Evolutionary conservation across 2,113 vertebrate species (phyloP).

Genomic region (Parotia lawesii): DNA sequence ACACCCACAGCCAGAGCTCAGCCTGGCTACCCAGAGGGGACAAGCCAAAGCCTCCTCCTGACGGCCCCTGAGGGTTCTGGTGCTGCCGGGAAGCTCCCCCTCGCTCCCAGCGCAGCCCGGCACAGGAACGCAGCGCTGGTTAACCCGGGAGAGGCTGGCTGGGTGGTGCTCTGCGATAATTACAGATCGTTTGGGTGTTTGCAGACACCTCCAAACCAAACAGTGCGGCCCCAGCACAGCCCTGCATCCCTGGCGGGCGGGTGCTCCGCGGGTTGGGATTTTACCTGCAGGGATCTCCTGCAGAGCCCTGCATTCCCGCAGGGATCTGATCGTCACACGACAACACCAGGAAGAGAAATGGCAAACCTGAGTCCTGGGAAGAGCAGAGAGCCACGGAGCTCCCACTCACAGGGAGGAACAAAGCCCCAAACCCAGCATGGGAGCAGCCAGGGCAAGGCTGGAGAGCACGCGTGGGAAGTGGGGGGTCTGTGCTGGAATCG

Average conservation of each 20-base stretch:
- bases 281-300: background rate
- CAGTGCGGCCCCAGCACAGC: rapidly evolving
- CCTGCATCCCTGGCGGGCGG: rapidly evolving
- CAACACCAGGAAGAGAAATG: rapidly evolving
- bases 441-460: background rate
- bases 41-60: background rate
- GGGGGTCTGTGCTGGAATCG: background rate
- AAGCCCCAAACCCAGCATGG: rapidly evolving
- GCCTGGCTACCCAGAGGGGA: rapidly evolving
- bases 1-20: rapidly evolving
- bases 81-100: background rate
- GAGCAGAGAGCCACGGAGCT: background rate
- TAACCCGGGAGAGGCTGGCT: background rate
- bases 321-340: background rate
- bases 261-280: rapidly evolving
- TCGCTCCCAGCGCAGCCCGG: rapidly evolving
- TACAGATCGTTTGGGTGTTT: background rate
- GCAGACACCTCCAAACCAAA: background rate
- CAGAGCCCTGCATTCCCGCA: rapidly evolving
- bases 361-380: background rate
- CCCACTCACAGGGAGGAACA: rapidly evolving
- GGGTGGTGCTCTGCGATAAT: background rate
- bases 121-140: background rate
- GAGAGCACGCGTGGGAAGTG: rapidly evolving
- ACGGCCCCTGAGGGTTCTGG: background rate